phyloP scores from a whole-genome alignment of 2,113 vertebrate species.

The Ondatra zibethicus region DNA sequence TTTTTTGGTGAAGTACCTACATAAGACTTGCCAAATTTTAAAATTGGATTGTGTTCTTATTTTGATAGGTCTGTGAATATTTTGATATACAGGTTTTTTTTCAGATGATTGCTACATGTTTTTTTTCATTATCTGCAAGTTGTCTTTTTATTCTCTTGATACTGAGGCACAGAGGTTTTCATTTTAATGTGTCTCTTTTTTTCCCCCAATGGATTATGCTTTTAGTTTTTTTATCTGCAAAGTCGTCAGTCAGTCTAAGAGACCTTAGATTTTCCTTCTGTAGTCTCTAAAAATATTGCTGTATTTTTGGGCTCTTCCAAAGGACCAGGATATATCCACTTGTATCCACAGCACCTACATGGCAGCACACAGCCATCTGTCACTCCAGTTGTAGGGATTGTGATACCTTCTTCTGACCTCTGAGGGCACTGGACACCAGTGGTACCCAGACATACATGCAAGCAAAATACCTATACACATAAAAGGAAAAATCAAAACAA shows the following conservation, averaged over 20 bases:
- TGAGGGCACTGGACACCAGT: neutral
- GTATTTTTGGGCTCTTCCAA: neutral
- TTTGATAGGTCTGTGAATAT: neutral
- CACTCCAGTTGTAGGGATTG: neutral
- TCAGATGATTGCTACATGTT: neutral
- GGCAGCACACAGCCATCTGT: neutral
- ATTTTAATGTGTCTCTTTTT: neutral
- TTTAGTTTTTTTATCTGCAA: neutral
- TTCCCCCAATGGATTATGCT: neutral
- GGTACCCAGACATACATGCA: neutral
- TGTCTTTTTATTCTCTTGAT: neutral
- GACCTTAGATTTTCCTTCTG: neutral
- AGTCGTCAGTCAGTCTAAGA: neutral
- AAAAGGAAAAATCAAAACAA: neutral
- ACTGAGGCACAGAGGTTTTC: neutral
- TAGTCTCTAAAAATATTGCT: neutral
- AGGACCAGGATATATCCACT: neutral
- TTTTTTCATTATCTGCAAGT: neutral
- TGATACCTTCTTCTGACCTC: neutral
- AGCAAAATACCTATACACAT: neutral
- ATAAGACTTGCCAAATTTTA: neutral
- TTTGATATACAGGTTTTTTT: neutral
- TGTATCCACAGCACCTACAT: neutral
- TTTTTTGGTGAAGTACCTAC: neutral
- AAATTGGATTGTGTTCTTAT: neutral